A percentile compares a stretch with the other conserved stretches of the same genome.
phyloP scores from a whole-genome alignment of 2,888 invertebrate species.

The Melieria omissa region DNA sequence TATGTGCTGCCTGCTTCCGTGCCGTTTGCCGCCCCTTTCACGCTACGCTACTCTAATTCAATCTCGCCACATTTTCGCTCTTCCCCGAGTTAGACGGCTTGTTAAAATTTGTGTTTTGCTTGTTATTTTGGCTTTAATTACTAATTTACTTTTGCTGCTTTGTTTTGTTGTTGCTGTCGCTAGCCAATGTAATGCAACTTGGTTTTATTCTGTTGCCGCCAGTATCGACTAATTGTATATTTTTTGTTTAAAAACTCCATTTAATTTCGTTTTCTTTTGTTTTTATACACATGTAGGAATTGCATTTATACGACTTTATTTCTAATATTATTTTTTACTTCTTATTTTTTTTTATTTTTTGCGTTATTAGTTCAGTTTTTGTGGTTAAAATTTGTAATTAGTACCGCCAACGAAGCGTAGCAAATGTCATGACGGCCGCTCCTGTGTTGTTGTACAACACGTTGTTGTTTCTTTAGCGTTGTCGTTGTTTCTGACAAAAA shows the following conservation, averaged over 20 bases:
- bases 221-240: background rate
- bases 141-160: background rate
- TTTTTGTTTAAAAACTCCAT: background rate
- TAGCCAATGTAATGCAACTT: background rate
- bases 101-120: background rate
- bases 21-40: background rate
- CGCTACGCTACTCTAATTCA: too few species aligned
- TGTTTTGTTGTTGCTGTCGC: background rate
- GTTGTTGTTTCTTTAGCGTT: background rate
- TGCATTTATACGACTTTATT: background rate
- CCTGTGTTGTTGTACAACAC: background rate
- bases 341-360: background rate
- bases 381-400: background rate
- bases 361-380: background rate
- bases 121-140: background rate
- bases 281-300: too few species aligned
- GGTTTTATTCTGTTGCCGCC: background rate
- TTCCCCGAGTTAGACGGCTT: background rate
- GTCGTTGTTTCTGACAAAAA: background rate
- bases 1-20: background rate
- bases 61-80: background rate
- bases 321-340: background rate
- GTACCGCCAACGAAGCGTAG: background rate
- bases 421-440: background rate
- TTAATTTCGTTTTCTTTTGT: too few species aligned